Percentiles rank a stretch among this genome's conserved stretches.
Evolutionary conservation across 2,888 invertebrate genomes (phyloP).

Genomic region (Stenoptilia bipunctidactyla): DNA sequence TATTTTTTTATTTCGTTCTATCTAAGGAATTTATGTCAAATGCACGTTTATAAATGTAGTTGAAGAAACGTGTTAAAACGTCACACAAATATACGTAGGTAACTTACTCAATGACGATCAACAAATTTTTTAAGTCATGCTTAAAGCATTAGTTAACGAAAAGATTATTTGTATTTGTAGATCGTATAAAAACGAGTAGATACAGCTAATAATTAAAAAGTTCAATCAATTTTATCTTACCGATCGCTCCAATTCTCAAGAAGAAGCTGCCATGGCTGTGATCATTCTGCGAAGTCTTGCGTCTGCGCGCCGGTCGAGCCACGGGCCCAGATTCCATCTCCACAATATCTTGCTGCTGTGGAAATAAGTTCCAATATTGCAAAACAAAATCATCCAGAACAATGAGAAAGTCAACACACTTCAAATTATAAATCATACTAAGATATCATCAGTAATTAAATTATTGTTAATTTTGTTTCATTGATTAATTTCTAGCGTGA

Average conservation of each 20-base stretch:
- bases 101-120: too few species aligned
- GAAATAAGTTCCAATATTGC: slow-evolving; percentile 18
- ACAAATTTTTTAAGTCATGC: too few species aligned
- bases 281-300: slow-evolving; percentile 92
- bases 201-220: not conserved
- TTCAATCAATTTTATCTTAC: slow-evolving; percentile 66
- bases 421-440: too few species aligned
- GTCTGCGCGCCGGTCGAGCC: slow-evolving; percentile 76
- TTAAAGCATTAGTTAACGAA: not conserved
- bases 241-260: slow-evolving; percentile 91
- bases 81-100: too few species aligned
- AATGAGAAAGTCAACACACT: too few species aligned
- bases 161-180: not conserved
- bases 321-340: slow-evolving; percentile 79
- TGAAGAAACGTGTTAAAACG: too few species aligned
- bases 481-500: too few species aligned
- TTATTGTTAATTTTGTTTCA: too few species aligned
- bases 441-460: too few species aligned
- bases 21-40: too few species aligned
- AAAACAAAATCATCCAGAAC: slow-evolving; percentile 3
- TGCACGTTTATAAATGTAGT: too few species aligned
- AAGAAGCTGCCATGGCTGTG: slow-evolving; percentile 95
- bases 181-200: not conserved
- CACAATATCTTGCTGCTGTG: slow-evolving; percentile 72
- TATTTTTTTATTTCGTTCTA: too few species aligned